Percentiles rank a stretch among this genome's conserved stretches.
Conservation (phyloP, 1,140 invertebrate genomes). For the Drosophila bipectinata region DNA sequence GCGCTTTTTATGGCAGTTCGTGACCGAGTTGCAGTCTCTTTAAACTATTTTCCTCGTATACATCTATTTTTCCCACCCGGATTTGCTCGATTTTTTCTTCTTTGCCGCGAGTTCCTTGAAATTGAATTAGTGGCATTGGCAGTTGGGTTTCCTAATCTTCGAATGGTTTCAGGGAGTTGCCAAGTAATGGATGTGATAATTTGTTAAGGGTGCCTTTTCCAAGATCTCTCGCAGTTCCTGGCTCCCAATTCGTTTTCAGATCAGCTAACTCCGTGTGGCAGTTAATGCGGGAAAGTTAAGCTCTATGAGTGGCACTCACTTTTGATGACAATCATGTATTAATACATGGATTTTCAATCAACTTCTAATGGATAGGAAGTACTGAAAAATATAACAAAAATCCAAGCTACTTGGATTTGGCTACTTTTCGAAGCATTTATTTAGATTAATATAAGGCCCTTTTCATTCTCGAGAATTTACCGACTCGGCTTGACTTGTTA, state of each 20-base stretch:
- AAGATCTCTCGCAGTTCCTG: slow-evolving; percentile 11
- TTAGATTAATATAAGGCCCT: slow-evolving; percentile 28
- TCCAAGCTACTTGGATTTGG: not conserved
- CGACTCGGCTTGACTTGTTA: slow-evolving; percentile 21
- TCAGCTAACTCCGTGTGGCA: slow-evolving; percentile 7
- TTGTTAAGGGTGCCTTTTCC: slow-evolving; percentile 42
- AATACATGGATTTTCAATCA: not conserved
- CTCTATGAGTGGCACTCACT: not conserved
- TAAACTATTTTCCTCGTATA: slow-evolving; percentile 46
- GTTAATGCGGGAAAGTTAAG: slow-evolving; percentile 1
- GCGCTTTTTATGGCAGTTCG: slow-evolving; percentile 79
- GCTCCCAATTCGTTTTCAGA: slow-evolving; percentile 12
- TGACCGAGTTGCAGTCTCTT: slow-evolving; percentile 78
- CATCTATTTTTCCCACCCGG: slow-evolving; percentile 10
- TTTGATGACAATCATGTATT: not conserved
- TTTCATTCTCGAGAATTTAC: slow-evolving; percentile 17
- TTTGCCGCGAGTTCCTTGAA: slow-evolving; percentile 57
- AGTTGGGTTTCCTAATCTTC: slow-evolving; percentile 60
- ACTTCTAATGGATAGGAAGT: too few relatives aligned
- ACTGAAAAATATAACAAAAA: too few relatives aligned
- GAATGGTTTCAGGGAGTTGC: slow-evolving; percentile 44
- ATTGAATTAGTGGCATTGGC: slow-evolving; percentile 79
- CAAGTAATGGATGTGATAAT: slow-evolving; percentile 73
- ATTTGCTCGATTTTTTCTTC: slow-evolving; percentile 30
- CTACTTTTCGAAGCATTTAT: not conserved